Evolutionary conservation across 2,797 vertebrate genomes (phyloP).

Genomic region (Zalophus californianus): DNA sequence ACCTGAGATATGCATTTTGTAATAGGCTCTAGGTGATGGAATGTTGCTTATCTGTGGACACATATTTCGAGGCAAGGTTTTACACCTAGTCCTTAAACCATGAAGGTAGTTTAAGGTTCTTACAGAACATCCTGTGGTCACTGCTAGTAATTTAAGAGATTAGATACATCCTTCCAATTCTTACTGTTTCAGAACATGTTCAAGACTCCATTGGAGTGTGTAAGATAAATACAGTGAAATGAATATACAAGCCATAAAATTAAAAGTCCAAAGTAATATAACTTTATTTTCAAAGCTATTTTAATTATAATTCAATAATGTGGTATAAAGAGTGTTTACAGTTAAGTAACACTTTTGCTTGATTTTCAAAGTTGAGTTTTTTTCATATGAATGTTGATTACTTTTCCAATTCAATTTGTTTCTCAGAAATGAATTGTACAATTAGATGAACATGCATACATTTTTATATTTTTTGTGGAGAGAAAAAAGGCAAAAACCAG

Average conservation of each 20-base stretch:
- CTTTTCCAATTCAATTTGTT: neutral
- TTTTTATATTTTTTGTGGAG: conserved; percentile 34
- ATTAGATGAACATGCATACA: neutral
- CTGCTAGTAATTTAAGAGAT: neutral
- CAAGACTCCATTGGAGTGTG: neutral
- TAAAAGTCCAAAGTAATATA: neutral
- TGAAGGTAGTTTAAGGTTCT: neutral
- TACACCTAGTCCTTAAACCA: neutral
- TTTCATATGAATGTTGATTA: neutral
- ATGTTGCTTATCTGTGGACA: neutral
- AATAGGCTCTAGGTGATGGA: neutral
- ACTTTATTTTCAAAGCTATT: conserved; percentile 14
- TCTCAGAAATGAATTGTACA: conserved; percentile 35
- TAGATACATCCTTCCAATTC: neutral
- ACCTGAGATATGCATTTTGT: neutral
- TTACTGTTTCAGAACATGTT: neutral
- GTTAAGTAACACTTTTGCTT: neutral
- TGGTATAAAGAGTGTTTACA: neutral
- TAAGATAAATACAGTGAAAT: neutral
- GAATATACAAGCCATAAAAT: neutral
- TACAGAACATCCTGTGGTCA: neutral
- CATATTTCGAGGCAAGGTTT: neutral
- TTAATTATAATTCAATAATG: conserved; percentile 51
- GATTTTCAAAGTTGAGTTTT: neutral
- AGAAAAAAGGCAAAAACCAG: conserved; percentile 39